A percentile compares a stretch with the other conserved stretches of the same genome.
Conservation (phyloP, 2,113 vertebrate species). For the Clarias macrocephalus region DNA sequence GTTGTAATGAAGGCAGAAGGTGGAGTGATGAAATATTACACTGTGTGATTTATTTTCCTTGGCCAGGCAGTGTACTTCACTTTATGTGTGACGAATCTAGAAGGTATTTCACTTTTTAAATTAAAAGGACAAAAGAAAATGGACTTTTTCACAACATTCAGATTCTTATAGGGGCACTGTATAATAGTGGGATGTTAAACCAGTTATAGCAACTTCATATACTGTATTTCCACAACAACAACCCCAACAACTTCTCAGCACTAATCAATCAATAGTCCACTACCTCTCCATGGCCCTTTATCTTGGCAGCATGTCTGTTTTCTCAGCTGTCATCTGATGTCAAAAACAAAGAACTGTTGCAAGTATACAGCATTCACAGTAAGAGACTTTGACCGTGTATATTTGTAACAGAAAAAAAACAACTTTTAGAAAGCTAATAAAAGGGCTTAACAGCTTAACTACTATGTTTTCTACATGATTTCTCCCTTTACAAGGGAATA, state of each 20-base stretch:
- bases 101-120: too few species aligned
- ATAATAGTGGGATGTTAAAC: too few species aligned
- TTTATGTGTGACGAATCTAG: too few species aligned
- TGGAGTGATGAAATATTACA: too few species aligned
- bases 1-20: too few species aligned
- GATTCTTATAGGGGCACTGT: too few species aligned
- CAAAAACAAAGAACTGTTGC: slow-evolving; percentile 3
- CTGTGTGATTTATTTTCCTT: too few species aligned
- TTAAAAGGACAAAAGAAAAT: too few species aligned
- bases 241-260: background rate
- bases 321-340: slow-evolving; percentile 5
- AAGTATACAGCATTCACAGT: background rate
- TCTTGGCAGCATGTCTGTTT: background rate
- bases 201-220: too few species aligned
- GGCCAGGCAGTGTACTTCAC: too few species aligned
- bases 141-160: too few species aligned
- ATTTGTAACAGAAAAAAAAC: background rate
- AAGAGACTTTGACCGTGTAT: slow-evolving; percentile 10
- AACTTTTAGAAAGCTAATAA: background rate
- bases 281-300: background rate
- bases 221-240: background rate
- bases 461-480: background rate
- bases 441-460: background rate
- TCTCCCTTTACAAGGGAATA: background rate
- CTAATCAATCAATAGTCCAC: background rate